Evolutionary conservation across 2,797 vertebrate genomes (phyloP).

Genomic region (Malurus leucopterus): DNA sequence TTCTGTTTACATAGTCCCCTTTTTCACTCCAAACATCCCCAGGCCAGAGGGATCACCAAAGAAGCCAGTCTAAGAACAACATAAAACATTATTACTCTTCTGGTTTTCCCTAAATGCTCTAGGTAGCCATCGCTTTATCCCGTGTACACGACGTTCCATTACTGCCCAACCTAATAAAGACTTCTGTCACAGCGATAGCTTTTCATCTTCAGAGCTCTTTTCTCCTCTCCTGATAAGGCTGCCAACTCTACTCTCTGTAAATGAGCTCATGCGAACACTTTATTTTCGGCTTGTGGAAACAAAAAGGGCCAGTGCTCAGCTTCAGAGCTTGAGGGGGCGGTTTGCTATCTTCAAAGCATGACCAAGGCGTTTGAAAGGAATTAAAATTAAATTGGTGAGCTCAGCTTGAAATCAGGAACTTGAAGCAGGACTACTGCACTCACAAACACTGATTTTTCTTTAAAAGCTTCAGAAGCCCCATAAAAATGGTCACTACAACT

Average conservation of each 20-base stretch:
- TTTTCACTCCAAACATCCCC: conserved; percentile 1
- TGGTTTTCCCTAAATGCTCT: conserved; percentile 69
- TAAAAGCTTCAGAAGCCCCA: neutral
- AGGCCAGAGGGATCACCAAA: conserved; percentile 49
- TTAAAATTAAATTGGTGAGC: conserved; percentile 58
- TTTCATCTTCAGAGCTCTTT: conserved; percentile 75
- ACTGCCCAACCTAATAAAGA: conserved; percentile 79
- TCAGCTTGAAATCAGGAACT: conserved; percentile 38
- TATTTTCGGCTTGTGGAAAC: conserved; percentile 70
- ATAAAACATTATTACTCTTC: conserved; percentile 63
- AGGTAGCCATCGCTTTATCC: conserved; percentile 67
- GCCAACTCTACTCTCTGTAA: conserved; percentile 73
- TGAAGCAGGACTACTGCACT: neutral
- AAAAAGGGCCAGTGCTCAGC: conserved; percentile 57
- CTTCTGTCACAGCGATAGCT: conserved; percentile 72
- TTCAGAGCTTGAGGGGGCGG: conserved; percentile 49
- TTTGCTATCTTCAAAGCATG: conserved; percentile 59
- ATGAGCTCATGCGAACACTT: conserved; percentile 73
- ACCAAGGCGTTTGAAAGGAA: conserved; percentile 58
- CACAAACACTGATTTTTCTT: neutral
- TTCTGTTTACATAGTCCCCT: neutral
- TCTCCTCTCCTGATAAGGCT: conserved; percentile 74
- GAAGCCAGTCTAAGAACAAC: conserved; percentile 54
- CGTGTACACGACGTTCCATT: conserved; percentile 62
- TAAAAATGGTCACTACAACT: neutral